A percentile compares a stretch with the other conserved stretches of the same genome.
Conservation (phyloP, 2,113 vertebrate genomes). For the Etheostoma spectabile region DNA sequence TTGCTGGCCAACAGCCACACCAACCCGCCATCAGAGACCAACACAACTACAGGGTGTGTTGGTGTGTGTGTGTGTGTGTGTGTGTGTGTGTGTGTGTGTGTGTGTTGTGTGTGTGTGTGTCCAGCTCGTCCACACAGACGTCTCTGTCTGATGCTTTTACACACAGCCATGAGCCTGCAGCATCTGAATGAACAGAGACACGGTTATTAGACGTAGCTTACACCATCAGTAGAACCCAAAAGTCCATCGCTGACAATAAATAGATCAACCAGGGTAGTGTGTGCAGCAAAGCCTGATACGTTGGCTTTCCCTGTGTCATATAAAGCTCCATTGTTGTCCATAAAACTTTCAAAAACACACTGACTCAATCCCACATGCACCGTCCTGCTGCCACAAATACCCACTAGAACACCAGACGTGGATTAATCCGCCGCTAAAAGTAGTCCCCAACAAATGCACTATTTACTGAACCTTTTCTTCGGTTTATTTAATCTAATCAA, state of each 20-base stretch:
- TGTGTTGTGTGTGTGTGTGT: slow-evolving; percentile 32
- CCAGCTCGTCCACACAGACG: slow-evolving; percentile 26
- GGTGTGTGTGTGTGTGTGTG: slow-evolving; percentile 49
- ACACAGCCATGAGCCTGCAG: slow-evolving; percentile 7
- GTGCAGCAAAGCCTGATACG: neutral
- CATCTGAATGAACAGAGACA: slow-evolving; percentile 27
- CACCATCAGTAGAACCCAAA: neutral
- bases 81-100: slow-evolving; percentile 42
- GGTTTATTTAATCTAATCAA: neutral
- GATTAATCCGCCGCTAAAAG: slow-evolving; percentile 2
- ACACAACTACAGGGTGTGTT: slow-evolving; percentile 40
- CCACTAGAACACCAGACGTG: neutral
- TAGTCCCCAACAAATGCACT: neutral
- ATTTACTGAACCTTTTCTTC: neutral
- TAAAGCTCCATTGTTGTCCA: neutral
- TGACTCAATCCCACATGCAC: neutral
- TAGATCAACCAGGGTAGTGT: neutral
- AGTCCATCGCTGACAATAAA: neutral
- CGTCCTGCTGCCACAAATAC: neutral
- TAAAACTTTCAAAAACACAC: neutral
- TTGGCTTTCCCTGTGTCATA: neutral
- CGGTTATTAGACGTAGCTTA: neutral
- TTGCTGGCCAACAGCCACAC: slow-evolving; percentile 45
- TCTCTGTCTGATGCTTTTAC: slow-evolving; percentile 53
- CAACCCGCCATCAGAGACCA: slow-evolving; percentile 32